Evolutionary conservation across 2,797 vertebrate species (phyloP).

Genomic region (Poliocrania exsul): DNA sequence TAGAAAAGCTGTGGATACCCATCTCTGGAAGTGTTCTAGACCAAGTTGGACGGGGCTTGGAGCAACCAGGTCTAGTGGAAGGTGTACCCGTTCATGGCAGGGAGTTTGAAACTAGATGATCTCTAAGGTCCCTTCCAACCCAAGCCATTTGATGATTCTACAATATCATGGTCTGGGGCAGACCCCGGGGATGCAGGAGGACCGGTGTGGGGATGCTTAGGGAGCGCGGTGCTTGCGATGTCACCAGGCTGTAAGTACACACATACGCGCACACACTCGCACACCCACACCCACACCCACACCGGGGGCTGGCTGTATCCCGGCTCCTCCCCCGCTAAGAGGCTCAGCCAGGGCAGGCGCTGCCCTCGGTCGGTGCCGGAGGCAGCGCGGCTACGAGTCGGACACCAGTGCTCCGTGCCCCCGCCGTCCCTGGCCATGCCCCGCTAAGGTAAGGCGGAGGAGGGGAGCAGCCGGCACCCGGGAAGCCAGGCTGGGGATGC

Average conservation of each 20-base stretch:
- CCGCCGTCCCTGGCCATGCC: neutral
- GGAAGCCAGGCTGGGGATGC: neutral
- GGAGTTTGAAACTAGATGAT: accelerated
- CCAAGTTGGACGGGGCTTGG: neutral
- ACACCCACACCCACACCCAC: neutral
- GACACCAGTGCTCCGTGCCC: neutral
- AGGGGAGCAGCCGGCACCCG: neutral
- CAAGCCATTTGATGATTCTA: neutral
- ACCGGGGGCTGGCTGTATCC: neutral
- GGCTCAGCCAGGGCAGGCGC: slow-evolving; percentile 40
- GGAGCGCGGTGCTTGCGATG: accelerated
- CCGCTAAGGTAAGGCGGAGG: slow-evolving; percentile 16
- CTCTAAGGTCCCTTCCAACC: neutral
- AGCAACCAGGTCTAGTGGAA: neutral
- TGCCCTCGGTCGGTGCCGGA: neutral
- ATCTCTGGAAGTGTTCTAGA: neutral
- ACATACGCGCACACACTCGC: neutral
- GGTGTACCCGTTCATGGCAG: neutral
- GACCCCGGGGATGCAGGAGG: neutral
- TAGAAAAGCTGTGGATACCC: neutral
- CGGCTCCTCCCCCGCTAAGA: slow-evolving; percentile 58
- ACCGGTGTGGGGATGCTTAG: accelerated
- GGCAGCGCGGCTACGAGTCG: neutral
- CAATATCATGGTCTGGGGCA: accelerated
- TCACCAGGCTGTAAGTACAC: neutral